Base-by-base conservation (phyloP, 2,113 vertebrate species). In the Eudyptes chrysolophus region DNA sequence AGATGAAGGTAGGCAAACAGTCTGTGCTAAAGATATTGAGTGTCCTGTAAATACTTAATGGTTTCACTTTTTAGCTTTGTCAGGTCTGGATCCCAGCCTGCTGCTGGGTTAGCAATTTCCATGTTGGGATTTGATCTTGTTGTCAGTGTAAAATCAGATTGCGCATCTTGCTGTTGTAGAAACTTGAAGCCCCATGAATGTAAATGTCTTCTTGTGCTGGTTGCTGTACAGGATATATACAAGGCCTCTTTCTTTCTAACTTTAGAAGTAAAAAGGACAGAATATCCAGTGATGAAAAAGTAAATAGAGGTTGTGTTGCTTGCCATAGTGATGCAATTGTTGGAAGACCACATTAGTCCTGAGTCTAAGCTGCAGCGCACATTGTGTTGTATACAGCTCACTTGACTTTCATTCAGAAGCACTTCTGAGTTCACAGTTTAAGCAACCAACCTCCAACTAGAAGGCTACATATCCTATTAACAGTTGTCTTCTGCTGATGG, bases 341-440 rank as follows among this genome's bases (percentile, higher is more conserved):
- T 40, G 29, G 46, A 90, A 40, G 30, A 65, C 3, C 20, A 29
- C 5, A 0, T 27, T 21, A 68, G 25, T 25, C 22, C 54, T n/a
- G 21, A 13, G 8, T 49, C 29, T 51, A 48, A 86, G 29, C 7
- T 46, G 60, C 6, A 9, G 20, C 0, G 0, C 25, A 9, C 3
- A 6, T 32, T 76, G 15, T 13, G 22, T 24, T 60, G 16, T 34
- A 6, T 13, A 17, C 9, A n/a, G 26, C 24, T 52, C 30, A 27
- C 15, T 46, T 17, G 3, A 11, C 21, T 62, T 70, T 40, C 20
- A 30, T 42, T 64, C 5, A 27, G 44, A 76, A 89, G 7, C 16
- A 24, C 13, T 13, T 40, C 22, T 19, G 32, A 20, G 19, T 54
- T 62, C 34, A 62, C 40, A 10, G 46, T 79, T 79, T 38, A 82